Conservation (phyloP, 2,113 vertebrate species). For the Cisticola juncidis region DNA sequence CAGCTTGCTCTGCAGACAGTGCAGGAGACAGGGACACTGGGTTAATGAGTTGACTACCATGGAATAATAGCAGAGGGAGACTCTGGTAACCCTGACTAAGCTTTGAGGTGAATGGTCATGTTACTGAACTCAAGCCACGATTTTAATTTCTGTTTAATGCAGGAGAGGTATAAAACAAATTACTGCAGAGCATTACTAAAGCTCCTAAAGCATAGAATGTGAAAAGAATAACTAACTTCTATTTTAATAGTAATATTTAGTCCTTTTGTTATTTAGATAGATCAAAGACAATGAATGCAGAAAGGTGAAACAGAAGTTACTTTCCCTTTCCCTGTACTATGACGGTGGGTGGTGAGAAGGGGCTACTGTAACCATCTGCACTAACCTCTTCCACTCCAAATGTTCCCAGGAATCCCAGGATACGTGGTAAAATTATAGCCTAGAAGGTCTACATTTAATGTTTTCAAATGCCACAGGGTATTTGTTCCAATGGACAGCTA, state of each 20-base stretch:
- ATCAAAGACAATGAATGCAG: neutral
- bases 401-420: neutral
- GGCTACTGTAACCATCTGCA: neutral
- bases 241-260: neutral
- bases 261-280: neutral
- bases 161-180: neutral
- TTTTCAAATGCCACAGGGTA: neutral
- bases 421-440: neutral
- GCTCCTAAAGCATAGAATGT: neutral
- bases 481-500: neutral
- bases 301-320: neutral
- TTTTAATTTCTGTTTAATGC: slow-evolving; percentile 24
- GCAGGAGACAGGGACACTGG: neutral
- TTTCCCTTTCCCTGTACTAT: neutral
- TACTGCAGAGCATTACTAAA: neutral
- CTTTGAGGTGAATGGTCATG: neutral
- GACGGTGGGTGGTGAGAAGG: neutral
- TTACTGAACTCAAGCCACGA: neutral
- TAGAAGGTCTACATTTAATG: neutral
- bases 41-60: neutral
- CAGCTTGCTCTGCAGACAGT: neutral
- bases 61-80: neutral
- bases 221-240: neutral
- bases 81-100: neutral
- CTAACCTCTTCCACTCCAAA: neutral